A percentile compares a stretch with the other conserved stretches of the same genome.
Evolutionary conservation across 2,888 invertebrate genomes (phyloP).

Genomic region (Sarcophaga carnaria): DNA sequence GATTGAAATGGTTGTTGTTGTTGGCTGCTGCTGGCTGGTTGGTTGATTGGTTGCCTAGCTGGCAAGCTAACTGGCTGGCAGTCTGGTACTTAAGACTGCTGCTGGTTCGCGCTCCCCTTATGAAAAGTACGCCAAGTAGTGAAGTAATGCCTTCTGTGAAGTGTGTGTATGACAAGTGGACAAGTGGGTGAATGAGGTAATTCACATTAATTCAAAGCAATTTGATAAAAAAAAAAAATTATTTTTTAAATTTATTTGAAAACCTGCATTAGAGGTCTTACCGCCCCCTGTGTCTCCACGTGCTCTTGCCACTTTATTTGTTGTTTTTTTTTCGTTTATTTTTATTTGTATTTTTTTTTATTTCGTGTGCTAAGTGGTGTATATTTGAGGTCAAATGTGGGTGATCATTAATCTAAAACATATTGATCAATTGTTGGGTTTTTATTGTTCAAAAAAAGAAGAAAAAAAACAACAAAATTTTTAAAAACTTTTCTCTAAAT

Average conservation of each 20-base stretch:
- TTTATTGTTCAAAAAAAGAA: slow-evolving; percentile 9
- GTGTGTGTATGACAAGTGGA: slow-evolving; percentile 16
- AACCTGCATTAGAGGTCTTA: not conserved
- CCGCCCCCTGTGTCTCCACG: not conserved
- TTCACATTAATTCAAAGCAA: not conserved
- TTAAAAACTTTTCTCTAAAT: slow-evolving; percentile 13
- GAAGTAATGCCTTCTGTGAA: slow-evolving; percentile 11
- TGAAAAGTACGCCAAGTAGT: slow-evolving; percentile 20
- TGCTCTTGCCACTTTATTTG: too few species aligned
- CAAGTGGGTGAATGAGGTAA: slow-evolving; percentile 21
- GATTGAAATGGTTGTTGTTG: slow-evolving; percentile 8
- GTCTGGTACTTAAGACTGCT: not conserved
- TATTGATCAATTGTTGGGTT: slow-evolving; percentile 31
- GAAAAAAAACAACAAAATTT: not conserved
- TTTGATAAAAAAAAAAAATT: not conserved
- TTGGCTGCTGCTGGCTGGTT: slow-evolving; percentile 2
- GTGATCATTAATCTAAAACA: slow-evolving; percentile 51
- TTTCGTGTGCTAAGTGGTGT: not conserved
- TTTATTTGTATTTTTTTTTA: not conserved
- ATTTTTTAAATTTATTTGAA: slow-evolving; percentile 10
- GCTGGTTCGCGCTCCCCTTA: not conserved
- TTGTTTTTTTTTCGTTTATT: too few species aligned
- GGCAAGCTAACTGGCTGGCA: too few species aligned
- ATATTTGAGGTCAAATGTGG: slow-evolving; percentile 54
- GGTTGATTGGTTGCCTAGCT: too few species aligned